Base-by-base conservation (phyloP, 1,140 invertebrate genomes). In the Zaprionus kolodkinae region DNA sequence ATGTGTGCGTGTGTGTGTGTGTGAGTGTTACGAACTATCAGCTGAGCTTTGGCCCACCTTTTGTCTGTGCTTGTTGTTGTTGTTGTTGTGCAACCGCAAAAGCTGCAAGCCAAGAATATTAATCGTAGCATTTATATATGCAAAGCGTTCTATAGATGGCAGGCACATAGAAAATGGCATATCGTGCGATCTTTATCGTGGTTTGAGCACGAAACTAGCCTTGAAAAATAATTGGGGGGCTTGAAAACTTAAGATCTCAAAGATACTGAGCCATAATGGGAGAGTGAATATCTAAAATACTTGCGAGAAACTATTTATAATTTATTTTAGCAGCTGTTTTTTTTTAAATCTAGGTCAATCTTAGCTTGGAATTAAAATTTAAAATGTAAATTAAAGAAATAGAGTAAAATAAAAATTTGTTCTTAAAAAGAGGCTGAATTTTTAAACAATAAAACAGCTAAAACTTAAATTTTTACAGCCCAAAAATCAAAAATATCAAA, bases 31-130 rank as follows among this genome's bases (percentile, higher is more conserved):
- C 17, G 25, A 45, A 9, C 48, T 55, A 33, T 27, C 64, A 54
- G 64, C 6, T 57, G 52, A 48, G 52, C 52, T 65, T 50, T 48
- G 43, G 27, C 40, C 43, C 21, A 56, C 33, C 33, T 50, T 61
- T 13, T 13, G n/a, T 69, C 10, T 40, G 30, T 25, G 12, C 9
- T 11, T 13, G 12, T 0, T 40, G 11, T 9, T 13, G 15, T 38
- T 38, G 36, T 45, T 45, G n/a, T 40, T 40, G 30, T 52, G 21
- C 38, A 43, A 15, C 13, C 6, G 27, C 48, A 36, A 57, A 48
- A 50, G 56, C 21, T 69, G 27, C 6, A 12, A 36, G 17, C 17
- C 35, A 35, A 38, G 43, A 17, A 62, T 50, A 50, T 50, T 21
- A 50, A 50, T 50, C 9, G 45, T 10, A 6, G 40, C 40, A 45